phyloP scores from a whole-genome alignment of 1,140 invertebrate species.

The Drosophila melanogaster region DNA sequence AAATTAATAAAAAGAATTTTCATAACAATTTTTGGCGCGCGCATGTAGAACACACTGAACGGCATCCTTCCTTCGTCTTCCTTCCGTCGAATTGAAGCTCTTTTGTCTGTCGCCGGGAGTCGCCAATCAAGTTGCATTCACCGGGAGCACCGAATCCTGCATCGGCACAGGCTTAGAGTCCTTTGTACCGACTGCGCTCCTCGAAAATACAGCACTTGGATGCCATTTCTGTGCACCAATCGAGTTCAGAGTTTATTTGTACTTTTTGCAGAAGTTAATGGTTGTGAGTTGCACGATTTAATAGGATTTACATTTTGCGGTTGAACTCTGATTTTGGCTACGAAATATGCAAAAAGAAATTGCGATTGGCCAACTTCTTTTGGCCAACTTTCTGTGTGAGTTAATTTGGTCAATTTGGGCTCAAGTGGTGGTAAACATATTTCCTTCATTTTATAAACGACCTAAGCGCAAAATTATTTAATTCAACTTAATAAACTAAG shows the following conservation, averaged over 20 bases:
- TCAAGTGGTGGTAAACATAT: too few relatives aligned
- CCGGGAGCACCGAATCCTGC: neutral
- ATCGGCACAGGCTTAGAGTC: neutral
- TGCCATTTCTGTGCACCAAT: neutral
- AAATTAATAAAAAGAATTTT: constrained; percentile 56
- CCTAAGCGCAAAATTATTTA: too few relatives aligned
- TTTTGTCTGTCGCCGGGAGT: constrained; percentile 20
- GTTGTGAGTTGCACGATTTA: neutral
- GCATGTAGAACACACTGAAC: constrained; percentile 15
- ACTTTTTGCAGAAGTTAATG: neutral
- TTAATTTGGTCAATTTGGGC: too few relatives aligned
- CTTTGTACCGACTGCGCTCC: constrained; percentile 14
- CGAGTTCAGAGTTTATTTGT: neutral
- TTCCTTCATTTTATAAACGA: too few relatives aligned
- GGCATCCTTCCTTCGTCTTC: neutral
- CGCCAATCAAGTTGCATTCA: constrained; percentile 42
- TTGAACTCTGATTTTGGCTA: too few relatives aligned
- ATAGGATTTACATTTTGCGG: neutral
- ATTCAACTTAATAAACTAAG: too few relatives aligned
- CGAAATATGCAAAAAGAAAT: too few relatives aligned
- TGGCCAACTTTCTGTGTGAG: too few relatives aligned
- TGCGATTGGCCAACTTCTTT: too few relatives aligned
- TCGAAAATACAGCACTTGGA: neutral
- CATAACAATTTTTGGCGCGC: constrained; percentile 23
- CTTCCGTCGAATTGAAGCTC: neutral